Conservation (phyloP, 2,113 vertebrate species). For the Camelus bactrianus region DNA sequence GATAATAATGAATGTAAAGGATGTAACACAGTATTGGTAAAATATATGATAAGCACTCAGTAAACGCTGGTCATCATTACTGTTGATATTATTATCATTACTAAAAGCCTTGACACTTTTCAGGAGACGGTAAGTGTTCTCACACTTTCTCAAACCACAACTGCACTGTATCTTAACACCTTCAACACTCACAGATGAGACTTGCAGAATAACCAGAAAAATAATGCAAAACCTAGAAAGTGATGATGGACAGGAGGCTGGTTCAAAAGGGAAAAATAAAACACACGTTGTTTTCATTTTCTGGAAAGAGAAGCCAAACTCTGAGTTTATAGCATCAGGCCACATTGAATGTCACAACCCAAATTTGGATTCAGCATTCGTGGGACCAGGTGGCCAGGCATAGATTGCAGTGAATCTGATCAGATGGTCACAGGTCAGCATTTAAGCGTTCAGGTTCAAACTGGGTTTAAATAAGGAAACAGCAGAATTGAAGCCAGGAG, state of each 20-base stretch:
- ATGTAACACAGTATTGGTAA: neutral
- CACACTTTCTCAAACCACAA: slow-evolving; percentile 15
- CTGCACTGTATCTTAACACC: neutral
- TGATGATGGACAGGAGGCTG: neutral
- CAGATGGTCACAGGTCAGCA: neutral
- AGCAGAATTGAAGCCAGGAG: slow-evolving; percentile 16
- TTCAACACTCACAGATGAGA: neutral
- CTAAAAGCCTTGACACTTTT: slow-evolving; percentile 30
- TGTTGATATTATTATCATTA: slow-evolving; percentile 29
- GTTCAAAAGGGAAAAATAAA: neutral
- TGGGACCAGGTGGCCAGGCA: neutral
- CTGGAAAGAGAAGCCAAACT: slow-evolving; percentile 24
- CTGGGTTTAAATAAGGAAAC: slow-evolving; percentile 28
- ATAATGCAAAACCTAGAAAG: slow-evolving; percentile 37
- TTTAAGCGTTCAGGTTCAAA: slow-evolving; percentile 18
- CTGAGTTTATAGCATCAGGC: neutral
- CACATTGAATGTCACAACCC: slow-evolving; percentile 1
- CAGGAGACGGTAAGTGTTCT: neutral
- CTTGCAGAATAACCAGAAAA: slow-evolving; percentile 32
- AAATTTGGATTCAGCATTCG: neutral
- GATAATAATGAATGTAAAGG: neutral
- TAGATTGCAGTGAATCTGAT: slow-evolving; percentile 32
- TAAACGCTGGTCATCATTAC: neutral
- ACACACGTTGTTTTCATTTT: slow-evolving; percentile 25
- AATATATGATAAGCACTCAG: neutral